Conservation (phyloP, 2,888 invertebrate species). For the Esperia sulphurella region DNA sequence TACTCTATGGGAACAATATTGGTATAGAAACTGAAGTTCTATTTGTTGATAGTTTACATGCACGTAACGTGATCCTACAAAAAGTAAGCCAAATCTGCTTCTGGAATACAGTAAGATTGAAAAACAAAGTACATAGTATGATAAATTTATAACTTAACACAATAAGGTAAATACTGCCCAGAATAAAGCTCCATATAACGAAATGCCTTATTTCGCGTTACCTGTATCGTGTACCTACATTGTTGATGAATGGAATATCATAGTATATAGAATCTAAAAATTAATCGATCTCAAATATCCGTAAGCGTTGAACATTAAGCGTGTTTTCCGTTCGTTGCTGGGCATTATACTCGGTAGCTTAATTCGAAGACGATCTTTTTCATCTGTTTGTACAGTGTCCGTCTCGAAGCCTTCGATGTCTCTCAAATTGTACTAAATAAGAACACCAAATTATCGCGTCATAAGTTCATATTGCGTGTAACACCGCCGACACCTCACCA, state of each 20-base stretch:
- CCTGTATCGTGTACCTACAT: conserved; percentile 70
- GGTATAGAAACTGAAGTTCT: conserved; percentile 47
- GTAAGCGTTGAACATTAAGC: conserved; percentile 62
- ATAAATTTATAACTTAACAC: too few relatives aligned
- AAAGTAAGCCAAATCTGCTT: conserved; percentile 37
- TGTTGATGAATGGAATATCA: conserved; percentile 58
- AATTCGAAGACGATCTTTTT: conserved; percentile 16
- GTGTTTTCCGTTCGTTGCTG: conserved; percentile 38
- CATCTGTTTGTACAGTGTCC: conserved; percentile 40
- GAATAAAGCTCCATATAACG: conserved; percentile 37
- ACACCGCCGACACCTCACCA: conserved; percentile 34
- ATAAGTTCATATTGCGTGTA: conserved; percentile 25
- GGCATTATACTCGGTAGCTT: conserved; percentile 30
- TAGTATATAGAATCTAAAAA: conserved; percentile 66
- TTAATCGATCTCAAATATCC: conserved; percentile 74
- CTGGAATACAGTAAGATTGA: conserved; percentile 24
- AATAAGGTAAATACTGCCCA: conserved; percentile 35
- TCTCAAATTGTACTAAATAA: conserved; percentile 20
- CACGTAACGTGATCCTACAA: conserved; percentile 38
- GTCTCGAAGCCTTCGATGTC: conserved; percentile 42
- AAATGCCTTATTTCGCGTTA: conserved; percentile 77
- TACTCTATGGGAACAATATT: conserved; percentile 74
- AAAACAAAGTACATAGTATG: conserved; percentile 11
- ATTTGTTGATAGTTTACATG: conserved; percentile 39
- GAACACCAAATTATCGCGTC: conserved; percentile 29